These are phyloP conservation scores for Mesocricetus auratus DNA, from an alignment of 2,113 vertebrate species.

Conservation along the genomic window DNA sequence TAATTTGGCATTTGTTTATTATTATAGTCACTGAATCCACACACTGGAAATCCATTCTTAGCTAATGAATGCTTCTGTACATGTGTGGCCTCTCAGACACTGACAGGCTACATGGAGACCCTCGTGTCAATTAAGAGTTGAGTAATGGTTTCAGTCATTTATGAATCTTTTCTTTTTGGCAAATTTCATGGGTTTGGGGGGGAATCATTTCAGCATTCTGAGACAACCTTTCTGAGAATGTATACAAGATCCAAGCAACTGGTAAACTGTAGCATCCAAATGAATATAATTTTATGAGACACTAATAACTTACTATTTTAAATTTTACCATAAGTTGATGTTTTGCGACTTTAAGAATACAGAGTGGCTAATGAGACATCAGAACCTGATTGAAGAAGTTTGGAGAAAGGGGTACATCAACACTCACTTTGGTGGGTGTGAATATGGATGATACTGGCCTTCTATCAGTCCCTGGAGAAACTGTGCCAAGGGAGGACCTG, in stretches of 20 bases:
- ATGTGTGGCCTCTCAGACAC: slow-evolving; percentile 25
- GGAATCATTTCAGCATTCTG: slow-evolving; percentile 26
- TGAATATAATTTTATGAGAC: neutral
- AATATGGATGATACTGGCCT: neutral
- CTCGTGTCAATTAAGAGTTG: slow-evolving; percentile 66
- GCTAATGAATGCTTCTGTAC: slow-evolving; percentile 61
- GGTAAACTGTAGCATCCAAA: slow-evolving; percentile 34
- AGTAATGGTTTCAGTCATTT: slow-evolving; percentile 51
- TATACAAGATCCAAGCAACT: neutral
- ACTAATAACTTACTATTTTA: neutral
- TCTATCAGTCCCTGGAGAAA: neutral
- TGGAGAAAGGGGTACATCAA: neutral
- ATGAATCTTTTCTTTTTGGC: slow-evolving; percentile 51
- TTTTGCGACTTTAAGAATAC: slow-evolving; percentile 14
- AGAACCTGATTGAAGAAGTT: neutral
- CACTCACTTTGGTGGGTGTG: too few relatives aligned
- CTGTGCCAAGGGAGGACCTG: neutral
- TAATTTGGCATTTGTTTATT: slow-evolving; percentile 80
- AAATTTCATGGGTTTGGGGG: slow-evolving; percentile 47
- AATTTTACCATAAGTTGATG: neutral
- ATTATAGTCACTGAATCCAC: slow-evolving; percentile 70
- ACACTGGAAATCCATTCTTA: slow-evolving; percentile 68
- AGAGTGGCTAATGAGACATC: neutral
- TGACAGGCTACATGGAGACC: slow-evolving; percentile 22
- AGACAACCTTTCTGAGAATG: slow-evolving; percentile 24